Conservation (phyloP, 1,140 invertebrate species). For the Saxidomus purpurata region DNA sequence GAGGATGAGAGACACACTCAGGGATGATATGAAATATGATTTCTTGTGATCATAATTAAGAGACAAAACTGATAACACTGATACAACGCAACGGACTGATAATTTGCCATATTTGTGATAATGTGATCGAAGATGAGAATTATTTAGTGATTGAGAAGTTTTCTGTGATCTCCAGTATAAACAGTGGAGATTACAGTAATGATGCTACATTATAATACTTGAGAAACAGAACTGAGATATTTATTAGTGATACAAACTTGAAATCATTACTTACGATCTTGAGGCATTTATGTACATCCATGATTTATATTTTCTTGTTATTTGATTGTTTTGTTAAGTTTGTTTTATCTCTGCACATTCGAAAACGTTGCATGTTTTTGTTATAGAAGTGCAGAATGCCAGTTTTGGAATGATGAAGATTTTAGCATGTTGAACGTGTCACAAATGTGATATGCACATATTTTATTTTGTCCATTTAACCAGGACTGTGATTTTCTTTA, state of each 20-base stretch:
- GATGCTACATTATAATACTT: too few species aligned
- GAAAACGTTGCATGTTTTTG: neutral
- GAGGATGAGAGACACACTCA: slow-evolving; percentile 81
- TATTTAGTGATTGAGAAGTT: neutral
- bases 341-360: neutral
- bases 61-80: neutral
- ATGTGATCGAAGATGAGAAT: slow-evolving; percentile 14
- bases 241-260: neutral
- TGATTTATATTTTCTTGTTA: slow-evolving; percentile 19
- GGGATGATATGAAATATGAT: slow-evolving; percentile 76
- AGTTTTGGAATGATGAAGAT: neutral
- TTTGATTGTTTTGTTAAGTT: slow-evolving; percentile 1
- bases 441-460: neutral
- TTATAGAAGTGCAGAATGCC: neutral
- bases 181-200: neutral
- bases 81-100: slow-evolving; percentile 49
- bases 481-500: slow-evolving; percentile 10
- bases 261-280: too few species aligned
- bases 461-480: slow-evolving; percentile 6
- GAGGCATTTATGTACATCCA: slow-evolving; percentile 60
- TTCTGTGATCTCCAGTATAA: neutral
- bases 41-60: slow-evolving; percentile 50
- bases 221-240: neutral
- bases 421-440: neutral
- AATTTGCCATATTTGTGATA: slow-evolving; percentile 63